Base-by-base conservation (phyloP, 2,797 vertebrate genomes). In the Dromococcyx pavoninus region DNA sequence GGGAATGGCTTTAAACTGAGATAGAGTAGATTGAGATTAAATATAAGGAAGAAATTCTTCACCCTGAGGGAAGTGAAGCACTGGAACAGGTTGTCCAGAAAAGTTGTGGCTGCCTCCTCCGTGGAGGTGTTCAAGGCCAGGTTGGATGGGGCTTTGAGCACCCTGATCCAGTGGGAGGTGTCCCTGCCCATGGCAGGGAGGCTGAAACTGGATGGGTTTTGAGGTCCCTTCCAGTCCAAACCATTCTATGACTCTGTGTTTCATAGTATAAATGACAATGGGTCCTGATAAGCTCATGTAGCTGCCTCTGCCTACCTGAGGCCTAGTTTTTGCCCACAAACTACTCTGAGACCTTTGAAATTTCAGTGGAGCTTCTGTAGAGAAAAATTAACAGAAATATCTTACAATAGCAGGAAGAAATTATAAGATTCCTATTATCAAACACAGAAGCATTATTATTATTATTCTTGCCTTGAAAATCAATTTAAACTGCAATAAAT, bases 351-450 rank as follows among this genome's bases (percentile, higher is more conserved):
- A 78, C 21, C 22, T 86, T 66, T 79, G 23, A 91, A 92, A 86
- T 83, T 78, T 83, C 66, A 86, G 33, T 28, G 78, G 37, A 77
- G 33, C 32, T 88, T 46, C 46, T 85, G 58, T 22, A 73, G 48
- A 89, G 73, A 88, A 92, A 72, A 87, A 76, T 32, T 53, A 72
- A 51, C 50, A 89, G 60, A 86, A 81, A 48, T 30, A 33, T 76
- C 16, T 60, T 84, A 91, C 62, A 89, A 89, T 85, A 75, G 35
- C 46, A 94, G 84, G 80, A 95, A 95, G 69, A 74, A 89, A 83
- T 91, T 75, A 62, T 58, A 77, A 91, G 61, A 88, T 65, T 92
- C 19, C 17, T 83, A 75, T 73, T 93, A 83, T 48, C 69, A 92
- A 95, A 86, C 66, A 73, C 30, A 80, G 84, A 53, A 65, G 9